Evolutionary conservation across 1,140 invertebrate species (phyloP).

Genomic region (Drosophila azteca): DNA sequence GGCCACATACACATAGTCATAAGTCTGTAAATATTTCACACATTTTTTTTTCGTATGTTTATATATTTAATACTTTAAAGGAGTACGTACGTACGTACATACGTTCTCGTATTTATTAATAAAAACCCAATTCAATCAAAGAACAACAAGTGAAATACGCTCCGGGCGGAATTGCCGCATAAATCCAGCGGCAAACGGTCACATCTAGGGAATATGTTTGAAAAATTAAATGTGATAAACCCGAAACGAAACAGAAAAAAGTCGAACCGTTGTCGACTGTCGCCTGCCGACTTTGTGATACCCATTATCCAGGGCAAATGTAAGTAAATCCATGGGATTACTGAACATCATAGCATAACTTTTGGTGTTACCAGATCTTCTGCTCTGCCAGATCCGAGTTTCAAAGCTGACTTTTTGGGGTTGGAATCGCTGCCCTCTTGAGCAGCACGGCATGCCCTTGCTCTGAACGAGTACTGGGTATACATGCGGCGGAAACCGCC

Average conservation of each 20-base stretch:
- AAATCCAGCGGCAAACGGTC: slow-evolving; percentile 67
- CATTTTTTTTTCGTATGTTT: slow-evolving; percentile 3
- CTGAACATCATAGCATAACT: too few relatives aligned
- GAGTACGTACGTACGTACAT: background rate
- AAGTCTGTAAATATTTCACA: slow-evolving; percentile 52
- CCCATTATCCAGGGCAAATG: background rate
- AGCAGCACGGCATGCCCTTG: too few relatives aligned
- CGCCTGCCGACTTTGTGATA: background rate
- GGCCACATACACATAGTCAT: slow-evolving; percentile 39
- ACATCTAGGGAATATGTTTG: slow-evolving; percentile 55
- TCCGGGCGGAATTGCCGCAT: slow-evolving; percentile 51
- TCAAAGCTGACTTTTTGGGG: too few relatives aligned
- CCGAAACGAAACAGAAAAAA: slow-evolving; percentile 29
- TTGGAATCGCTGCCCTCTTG: too few relatives aligned
- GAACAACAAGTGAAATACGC: slow-evolving; percentile 49
- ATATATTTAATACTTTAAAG: slow-evolving; percentile 39
- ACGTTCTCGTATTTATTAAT: slow-evolving; percentile 49
- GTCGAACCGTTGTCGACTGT: background rate
- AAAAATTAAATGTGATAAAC: slow-evolving; percentile 77
- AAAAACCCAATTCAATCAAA: slow-evolving; percentile 54
- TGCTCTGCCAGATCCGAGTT: too few relatives aligned
- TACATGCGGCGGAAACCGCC: background rate
- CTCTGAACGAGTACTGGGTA: background rate
- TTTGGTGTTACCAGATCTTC: too few relatives aligned
- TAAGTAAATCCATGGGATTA: too few relatives aligned